These are phyloP conservation scores for Neogobius melanostomus DNA, from an alignment of 2,113 vertebrate species.

Conservation along the genomic window DNA sequence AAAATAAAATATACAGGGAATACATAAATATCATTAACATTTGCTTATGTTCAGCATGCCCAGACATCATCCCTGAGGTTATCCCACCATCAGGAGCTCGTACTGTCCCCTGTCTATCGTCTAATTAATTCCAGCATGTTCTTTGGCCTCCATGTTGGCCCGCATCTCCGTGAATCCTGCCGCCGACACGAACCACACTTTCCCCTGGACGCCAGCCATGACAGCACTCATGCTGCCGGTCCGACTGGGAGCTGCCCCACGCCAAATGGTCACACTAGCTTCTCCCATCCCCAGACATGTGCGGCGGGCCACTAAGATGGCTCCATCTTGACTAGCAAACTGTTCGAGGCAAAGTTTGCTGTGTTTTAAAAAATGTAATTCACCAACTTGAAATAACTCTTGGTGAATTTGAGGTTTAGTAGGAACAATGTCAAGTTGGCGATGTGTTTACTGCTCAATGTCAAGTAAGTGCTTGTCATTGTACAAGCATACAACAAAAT, in stretches of 20 bases:
- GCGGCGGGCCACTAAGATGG: conserved; percentile 6
- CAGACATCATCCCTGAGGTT: background rate
- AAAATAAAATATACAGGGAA: background rate
- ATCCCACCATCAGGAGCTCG: background rate
- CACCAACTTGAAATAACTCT: background rate
- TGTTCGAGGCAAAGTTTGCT: background rate
- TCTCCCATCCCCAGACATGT: conserved; percentile 8
- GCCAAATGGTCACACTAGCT: conserved; percentile 35
- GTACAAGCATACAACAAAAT: too few species aligned
- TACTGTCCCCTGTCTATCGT: conserved; percentile 11
- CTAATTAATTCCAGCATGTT: conserved; percentile 42
- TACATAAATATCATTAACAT: background rate
- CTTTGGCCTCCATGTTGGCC: conserved; percentile 32
- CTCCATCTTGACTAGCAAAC: conserved; percentile 6
- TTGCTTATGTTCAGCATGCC: background rate
- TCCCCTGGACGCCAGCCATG: conserved; percentile 42
- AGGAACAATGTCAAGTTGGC: too few species aligned
- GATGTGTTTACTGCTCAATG: too few species aligned
- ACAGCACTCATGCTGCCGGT: conserved; percentile 15
- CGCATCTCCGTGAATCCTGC: conserved; percentile 25
- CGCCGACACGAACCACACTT: conserved; percentile 19
- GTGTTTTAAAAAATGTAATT: too few species aligned
- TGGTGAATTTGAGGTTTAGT: background rate
- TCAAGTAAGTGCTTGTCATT: too few species aligned
- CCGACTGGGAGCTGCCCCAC: conserved; percentile 17